A percentile compares a stretch with the other conserved stretches of the same genome.
Conservation (phyloP, 1,140 invertebrate genomes). For the Homalodisca vitripennis region DNA sequence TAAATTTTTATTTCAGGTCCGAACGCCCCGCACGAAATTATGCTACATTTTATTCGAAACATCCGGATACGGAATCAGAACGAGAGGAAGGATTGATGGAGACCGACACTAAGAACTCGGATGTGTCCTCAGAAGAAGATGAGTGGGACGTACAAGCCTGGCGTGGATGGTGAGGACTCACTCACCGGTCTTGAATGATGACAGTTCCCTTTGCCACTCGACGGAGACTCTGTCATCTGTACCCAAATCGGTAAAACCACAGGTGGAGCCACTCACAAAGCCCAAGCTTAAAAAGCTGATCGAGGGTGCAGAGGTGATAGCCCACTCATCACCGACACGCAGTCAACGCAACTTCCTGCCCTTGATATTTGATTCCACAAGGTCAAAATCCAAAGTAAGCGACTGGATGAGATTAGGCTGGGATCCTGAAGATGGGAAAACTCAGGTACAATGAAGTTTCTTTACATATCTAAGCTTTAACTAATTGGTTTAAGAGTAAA, state of each 20-base stretch:
- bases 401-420: conserved; percentile 15
- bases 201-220: background rate
- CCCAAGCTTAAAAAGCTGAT: conserved; percentile 9
- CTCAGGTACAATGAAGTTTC: too few relatives aligned
- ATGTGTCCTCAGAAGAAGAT: conserved; percentile 48
- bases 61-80: conserved; percentile 67
- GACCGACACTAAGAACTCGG: conserved; percentile 48
- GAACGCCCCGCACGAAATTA: conserved; percentile 76
- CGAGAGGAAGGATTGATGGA: conserved; percentile 60
- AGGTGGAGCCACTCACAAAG: conserved; percentile 6
- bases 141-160: too few relatives aligned
- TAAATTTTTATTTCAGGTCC: conserved; percentile 49
- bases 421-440: conserved; percentile 2
- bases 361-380: conserved; percentile 11
- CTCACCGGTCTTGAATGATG: background rate
- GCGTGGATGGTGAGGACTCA: conserved; percentile 16
- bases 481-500: too few relatives aligned
- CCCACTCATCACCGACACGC: background rate
- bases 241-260: conserved; percentile 1
- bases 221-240: conserved; percentile 8
- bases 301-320: background rate
- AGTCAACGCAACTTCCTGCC: background rate
- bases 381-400: conserved; percentile 15
- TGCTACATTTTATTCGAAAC: conserved; percentile 80
- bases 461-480: too few relatives aligned